A percentile compares a stretch with the other conserved stretches of the same genome.
Evolutionary conservation across 2,113 vertebrate genomes (phyloP).

Genomic region (Eptesicus fuscus): DNA sequence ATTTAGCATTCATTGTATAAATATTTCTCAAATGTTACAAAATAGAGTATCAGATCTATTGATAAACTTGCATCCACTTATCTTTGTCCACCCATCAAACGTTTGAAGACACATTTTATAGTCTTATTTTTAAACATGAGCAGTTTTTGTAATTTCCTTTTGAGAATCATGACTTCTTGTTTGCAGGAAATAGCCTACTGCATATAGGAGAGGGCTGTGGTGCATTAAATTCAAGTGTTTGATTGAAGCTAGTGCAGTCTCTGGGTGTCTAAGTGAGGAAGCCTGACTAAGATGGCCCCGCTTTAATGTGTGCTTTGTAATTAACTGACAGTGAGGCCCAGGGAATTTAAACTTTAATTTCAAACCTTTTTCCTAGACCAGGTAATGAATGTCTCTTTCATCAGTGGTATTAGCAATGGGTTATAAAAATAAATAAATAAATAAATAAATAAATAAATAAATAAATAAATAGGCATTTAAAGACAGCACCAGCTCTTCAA

Average conservation of each 20-base stretch:
- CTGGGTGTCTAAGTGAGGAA: constrained; percentile 31
- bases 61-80: background rate
- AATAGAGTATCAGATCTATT: background rate
- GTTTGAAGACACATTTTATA: constrained; percentile 11
- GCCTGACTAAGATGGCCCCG: background rate
- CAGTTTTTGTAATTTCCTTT: constrained; percentile 30
- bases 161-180: background rate
- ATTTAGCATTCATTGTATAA: background rate
- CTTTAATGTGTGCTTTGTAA: constrained; percentile 55
- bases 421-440: background rate
- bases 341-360: constrained; percentile 57
- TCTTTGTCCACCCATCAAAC: background rate
- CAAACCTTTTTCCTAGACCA: constrained; percentile 49
- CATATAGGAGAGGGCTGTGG: background rate
- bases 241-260: background rate
- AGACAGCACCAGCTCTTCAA: constrained; percentile 29
- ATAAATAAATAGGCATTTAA: constrained; percentile 42
- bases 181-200: background rate
- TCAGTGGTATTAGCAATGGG: constrained; percentile 6
- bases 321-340: constrained; percentile 22
- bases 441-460: too few species aligned
- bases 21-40: background rate
- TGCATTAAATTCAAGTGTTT: constrained; percentile 28
- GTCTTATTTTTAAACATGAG: constrained; percentile 5
- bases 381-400: constrained; percentile 66